Conservation (phyloP, 1,140 invertebrate genomes). For the Semibalanus balanoides region DNA sequence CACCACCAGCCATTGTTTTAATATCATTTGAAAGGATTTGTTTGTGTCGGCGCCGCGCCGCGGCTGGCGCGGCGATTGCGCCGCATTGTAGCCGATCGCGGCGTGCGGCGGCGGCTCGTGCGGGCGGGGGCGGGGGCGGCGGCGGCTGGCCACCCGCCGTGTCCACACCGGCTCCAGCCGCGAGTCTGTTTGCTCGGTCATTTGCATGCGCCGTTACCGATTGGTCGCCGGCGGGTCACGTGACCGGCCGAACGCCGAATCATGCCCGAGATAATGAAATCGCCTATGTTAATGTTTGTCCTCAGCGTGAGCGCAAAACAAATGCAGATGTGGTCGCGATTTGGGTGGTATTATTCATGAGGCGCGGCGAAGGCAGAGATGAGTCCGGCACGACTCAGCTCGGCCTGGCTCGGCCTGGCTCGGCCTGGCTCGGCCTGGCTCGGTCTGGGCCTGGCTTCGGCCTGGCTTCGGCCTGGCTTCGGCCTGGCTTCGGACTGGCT, state of each 20-base stretch:
- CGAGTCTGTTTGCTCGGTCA: background rate
- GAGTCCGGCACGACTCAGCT: background rate
- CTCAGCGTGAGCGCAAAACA: background rate
- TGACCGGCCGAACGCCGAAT: background rate
- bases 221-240: background rate
- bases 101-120: background rate
- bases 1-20: background rate
- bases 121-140: too few relatives aligned
- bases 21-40: slow-evolving; percentile 1
- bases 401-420: too few relatives aligned
- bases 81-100: background rate
- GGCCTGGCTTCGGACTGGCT: too few relatives aligned
- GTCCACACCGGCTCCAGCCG: too few relatives aligned
- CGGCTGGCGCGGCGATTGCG: background rate
- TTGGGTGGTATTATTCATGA: slow-evolving; percentile 2
- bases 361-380: too few relatives aligned
- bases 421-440: too few relatives aligned
- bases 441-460: too few relatives aligned
- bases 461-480: too few relatives aligned
- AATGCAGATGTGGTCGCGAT: background rate
- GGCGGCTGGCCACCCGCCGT: too few relatives aligned
- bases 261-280: background rate
- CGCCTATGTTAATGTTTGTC: background rate
- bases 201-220: background rate
- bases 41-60: background rate